Conservation (phyloP, 92 coral and sea anemone genomes). For the Umimayanthus chanpuru region DNA sequence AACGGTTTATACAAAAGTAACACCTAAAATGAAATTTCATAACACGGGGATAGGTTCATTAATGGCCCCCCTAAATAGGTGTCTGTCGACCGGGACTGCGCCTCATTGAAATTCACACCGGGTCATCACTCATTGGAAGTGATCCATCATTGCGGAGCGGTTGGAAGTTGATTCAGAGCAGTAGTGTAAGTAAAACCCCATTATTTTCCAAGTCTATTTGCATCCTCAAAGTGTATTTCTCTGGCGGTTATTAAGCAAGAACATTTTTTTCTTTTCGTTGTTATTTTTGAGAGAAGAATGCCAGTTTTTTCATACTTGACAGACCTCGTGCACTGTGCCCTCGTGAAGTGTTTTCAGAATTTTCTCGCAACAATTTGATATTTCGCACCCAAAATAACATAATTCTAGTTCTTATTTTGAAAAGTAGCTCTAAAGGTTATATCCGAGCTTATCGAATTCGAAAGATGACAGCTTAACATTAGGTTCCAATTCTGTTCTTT, state of each 20-base stretch:
- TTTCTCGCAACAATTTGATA: background rate
- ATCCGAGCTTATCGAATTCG: background rate
- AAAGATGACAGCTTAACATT: conserved; percentile 2
- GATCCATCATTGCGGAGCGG: conserved; percentile 37
- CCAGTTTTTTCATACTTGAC: background rate
- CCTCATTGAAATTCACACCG: conserved; percentile 28
- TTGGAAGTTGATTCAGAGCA: background rate
- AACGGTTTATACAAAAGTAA: conserved; percentile 15
- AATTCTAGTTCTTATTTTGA: background rate
- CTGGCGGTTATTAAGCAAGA: background rate
- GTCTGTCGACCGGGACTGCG: conserved; percentile 1
- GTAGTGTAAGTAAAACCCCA: conserved; percentile 13
- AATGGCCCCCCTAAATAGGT: conserved; percentile 13
- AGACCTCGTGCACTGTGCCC: background rate
- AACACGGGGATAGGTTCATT: background rate
- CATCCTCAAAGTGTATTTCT: background rate
- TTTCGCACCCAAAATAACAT: background rate
- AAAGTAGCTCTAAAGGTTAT: background rate
- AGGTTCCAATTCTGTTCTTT: background rate
- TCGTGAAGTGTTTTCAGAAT: background rate
- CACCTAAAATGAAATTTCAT: conserved; percentile 19
- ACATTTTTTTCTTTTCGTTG: background rate
- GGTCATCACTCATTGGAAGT: conserved; percentile 35
- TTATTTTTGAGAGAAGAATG: background rate
- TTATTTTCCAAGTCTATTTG: conserved; percentile 1